These are phyloP conservation scores for Siniperca undulata DNA, from an alignment of 2,797 vertebrate genomes.

Conservation along the genomic window DNA sequence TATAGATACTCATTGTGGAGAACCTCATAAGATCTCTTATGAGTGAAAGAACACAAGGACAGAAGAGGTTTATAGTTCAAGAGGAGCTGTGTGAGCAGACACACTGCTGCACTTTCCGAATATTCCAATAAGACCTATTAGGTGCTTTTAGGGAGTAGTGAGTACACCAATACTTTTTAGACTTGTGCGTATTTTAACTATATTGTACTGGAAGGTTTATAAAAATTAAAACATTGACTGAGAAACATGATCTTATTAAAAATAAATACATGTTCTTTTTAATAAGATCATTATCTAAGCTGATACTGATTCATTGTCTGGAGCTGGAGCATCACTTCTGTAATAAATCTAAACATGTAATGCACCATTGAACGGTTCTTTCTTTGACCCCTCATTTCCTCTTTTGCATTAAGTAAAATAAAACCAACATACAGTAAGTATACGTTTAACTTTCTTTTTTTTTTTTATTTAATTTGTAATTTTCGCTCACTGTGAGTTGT, in stretches of 20 bases:
- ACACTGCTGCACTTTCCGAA: too few species aligned
- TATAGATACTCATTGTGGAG: background rate
- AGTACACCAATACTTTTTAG: too few species aligned
- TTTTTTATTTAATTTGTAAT: background rate
- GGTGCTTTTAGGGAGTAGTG: background rate
- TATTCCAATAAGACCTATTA: too few species aligned
- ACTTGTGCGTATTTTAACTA: too few species aligned
- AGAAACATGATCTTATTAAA: too few species aligned
- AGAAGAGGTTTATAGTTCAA: background rate
- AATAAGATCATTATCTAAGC: background rate
- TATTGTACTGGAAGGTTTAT: too few species aligned
- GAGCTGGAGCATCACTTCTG: too few species aligned
- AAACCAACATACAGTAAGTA: background rate
- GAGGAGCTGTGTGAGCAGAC: too few species aligned
- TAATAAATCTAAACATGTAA: background rate
- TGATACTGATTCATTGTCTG: background rate
- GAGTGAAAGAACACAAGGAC: background rate
- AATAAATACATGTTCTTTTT: background rate
- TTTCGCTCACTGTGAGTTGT: constrained; percentile 91
- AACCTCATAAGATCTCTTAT: background rate
- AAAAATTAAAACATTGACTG: too few species aligned
- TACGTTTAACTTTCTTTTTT: too few species aligned
- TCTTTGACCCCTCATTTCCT: background rate
- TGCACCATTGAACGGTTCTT: background rate
- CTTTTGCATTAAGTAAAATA: background rate